phyloP scores from a whole-genome alignment of 2,888 invertebrate genomes.

The Byasa hedistus region DNA sequence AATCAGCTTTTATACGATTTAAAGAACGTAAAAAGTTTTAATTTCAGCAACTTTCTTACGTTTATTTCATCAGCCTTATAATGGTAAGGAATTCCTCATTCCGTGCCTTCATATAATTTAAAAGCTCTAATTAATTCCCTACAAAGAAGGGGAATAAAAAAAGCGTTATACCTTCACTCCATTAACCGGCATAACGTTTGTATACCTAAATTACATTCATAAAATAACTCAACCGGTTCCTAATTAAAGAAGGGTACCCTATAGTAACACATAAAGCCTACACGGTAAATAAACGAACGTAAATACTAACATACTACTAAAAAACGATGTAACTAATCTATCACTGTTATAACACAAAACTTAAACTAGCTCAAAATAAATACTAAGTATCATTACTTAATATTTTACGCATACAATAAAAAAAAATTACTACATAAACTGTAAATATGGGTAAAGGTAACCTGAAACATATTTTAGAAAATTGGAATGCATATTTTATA shows the following conservation, averaged over 20 bases:
- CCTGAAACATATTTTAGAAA: too few species aligned
- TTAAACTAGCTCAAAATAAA: too few species aligned
- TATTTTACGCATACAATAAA: too few species aligned
- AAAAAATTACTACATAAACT: too few species aligned
- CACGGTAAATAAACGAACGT: conserved; percentile 15
- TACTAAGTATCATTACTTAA: too few species aligned
- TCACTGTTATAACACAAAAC: too few species aligned
- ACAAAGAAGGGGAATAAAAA: conserved; percentile 41
- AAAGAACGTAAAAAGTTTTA: background rate
- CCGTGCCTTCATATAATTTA: conserved; percentile 7
- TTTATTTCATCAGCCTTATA: too few species aligned
- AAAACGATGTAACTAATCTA: too few species aligned
- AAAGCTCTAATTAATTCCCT: conserved; percentile 30
- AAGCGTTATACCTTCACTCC: conserved; percentile 43
- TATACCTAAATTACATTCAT: conserved; percentile 48
- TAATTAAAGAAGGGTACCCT: conserved; percentile 45
- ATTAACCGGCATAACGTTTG: conserved; percentile 49
- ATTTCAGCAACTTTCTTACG: background rate
- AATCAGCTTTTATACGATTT: too few species aligned
- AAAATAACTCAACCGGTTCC: conserved; percentile 49
- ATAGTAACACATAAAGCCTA: conserved; percentile 31
- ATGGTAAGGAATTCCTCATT: conserved; percentile 10
- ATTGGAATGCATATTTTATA: conserved; percentile 15
- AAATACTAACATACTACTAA: too few species aligned
- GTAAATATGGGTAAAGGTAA: too few species aligned